A percentile compares a stretch with the other conserved stretches of the same genome.
phyloP scores from a whole-genome alignment of 1,140 invertebrate genomes.

The Caenorhabditis remanei region DNA sequence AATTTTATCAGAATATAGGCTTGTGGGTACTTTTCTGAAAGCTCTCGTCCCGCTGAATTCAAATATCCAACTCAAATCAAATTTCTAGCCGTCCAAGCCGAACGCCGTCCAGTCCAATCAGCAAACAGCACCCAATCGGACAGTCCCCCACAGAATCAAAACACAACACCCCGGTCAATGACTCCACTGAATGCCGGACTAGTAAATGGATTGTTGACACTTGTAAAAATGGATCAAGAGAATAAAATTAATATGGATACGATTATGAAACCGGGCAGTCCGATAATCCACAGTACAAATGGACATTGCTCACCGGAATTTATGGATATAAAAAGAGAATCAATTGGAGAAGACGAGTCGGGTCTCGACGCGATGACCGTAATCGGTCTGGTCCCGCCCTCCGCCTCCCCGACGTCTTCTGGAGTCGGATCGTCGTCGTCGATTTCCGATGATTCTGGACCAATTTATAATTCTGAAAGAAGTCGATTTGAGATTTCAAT shows the following conservation, averaged over 20 bases:
- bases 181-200: not conserved
- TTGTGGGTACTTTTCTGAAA: not conserved
- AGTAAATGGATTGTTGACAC: slow-evolving; percentile 71
- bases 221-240: slow-evolving; percentile 69
- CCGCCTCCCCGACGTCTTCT: slow-evolving; percentile 67
- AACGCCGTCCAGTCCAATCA: slow-evolving; percentile 79
- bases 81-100: slow-evolving; percentile 81
- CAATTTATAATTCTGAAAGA: slow-evolving; percentile 74
- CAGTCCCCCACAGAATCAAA: not conserved
- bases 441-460: slow-evolving; percentile 74
- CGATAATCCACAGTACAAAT: slow-evolving; percentile 10
- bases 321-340: slow-evolving; percentile 56
- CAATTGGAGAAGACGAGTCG: slow-evolving; percentile 69
- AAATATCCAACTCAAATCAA: not conserved
- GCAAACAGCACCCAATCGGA: slow-evolving; percentile 57
- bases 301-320: not conserved
- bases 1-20: not conserved
- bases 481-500: slow-evolving; percentile 4
- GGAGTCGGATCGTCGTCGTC: slow-evolving; percentile 65
- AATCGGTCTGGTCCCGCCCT: slow-evolving; percentile 61
- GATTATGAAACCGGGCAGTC: not conserved
- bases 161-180: not conserved
- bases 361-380: slow-evolving; percentile 68
- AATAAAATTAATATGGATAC: slow-evolving; percentile 1
- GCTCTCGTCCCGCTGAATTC: not conserved